Base-by-base conservation (phyloP, 2,888 invertebrate species). In the Drosophila sordidapex region DNA sequence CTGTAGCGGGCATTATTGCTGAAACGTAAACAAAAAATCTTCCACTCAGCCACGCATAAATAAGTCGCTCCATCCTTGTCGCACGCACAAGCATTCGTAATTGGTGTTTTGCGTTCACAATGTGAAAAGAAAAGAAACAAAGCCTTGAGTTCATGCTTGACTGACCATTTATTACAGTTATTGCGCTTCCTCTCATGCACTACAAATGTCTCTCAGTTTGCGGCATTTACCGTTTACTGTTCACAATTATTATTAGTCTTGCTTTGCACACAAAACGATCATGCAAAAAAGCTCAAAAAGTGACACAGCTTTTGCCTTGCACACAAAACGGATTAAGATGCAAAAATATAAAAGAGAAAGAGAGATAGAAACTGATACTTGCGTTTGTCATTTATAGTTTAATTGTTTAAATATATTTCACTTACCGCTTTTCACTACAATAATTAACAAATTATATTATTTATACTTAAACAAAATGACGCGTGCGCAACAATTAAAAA, bases 1-100 rank as follows among this genome's bases (percentile, higher is more conserved):
- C 49, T 60, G 54, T 57, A 58, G 43, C 51, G 29, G 27, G 38
- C 36, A 65, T 73, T 63, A 46, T 46, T 31, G 25, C 48, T 70
- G 40, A 53, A 66, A 49, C 35, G 51, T 59, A 53, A 73, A 61
- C 7, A 67, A 62, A 60, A 65, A 58, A 52, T 46, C 46, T 67
- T 36, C 7, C 15, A 63, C 67, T 72, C 35, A 75, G 35, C 27
- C 60, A 46, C 25, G 33, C 76, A 25, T 27, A 36, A 51, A 25
- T 46, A 31, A 52, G n/a, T 38, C 35, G 49, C 15, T 33, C 2
- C 48, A 52, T 61, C 51, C 48, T 38, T 33, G 13, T 70, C 71
- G 29, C 33, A 36, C 54, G 15, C 13, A 15, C 33, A 25, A n/a
- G 21, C 53, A 2, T 33, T 29, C 15, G 35, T 21, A 18, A 48